Evolutionary conservation across 2,797 vertebrate genomes (phyloP).

Genomic region (Streptopelia turtur): DNA sequence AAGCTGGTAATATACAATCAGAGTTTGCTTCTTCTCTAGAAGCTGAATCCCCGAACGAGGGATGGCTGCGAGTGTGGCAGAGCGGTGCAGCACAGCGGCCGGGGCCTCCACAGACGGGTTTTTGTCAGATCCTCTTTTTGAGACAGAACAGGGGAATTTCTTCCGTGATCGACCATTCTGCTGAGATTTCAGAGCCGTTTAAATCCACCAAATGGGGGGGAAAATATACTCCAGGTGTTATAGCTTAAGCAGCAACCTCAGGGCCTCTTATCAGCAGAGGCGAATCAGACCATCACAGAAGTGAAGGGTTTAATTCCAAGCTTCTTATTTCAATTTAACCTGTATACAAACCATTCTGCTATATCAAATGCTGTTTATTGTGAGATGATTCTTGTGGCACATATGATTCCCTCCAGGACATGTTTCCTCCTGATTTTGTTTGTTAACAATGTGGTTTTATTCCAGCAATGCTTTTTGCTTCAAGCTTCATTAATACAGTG

Average conservation of each 20-base stretch:
- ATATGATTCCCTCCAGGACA: background rate
- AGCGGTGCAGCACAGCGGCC: too few species aligned
- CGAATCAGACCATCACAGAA: background rate
- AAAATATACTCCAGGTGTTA: background rate
- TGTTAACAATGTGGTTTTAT: background rate
- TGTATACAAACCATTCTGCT: rapidly evolving
- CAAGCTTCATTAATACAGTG: background rate
- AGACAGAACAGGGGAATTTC: background rate
- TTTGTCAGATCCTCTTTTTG: background rate
- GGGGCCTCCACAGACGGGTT: background rate
- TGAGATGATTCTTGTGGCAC: background rate
- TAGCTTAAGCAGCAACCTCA: background rate
- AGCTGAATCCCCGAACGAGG: background rate
- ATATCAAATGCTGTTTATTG: background rate
- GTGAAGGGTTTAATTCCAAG: background rate
- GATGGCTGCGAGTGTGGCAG: background rate
- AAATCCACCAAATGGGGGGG: rapidly evolving
- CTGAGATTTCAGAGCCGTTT: background rate
- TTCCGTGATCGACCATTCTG: background rate
- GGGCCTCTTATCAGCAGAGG: background rate
- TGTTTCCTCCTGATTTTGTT: background rate
- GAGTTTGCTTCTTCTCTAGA: background rate
- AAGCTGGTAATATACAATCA: background rate
- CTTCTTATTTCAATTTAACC: background rate
- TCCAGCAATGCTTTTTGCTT: background rate